Conservation (phyloP, 1,140 invertebrate species). For the Drosophila dunni region DNA sequence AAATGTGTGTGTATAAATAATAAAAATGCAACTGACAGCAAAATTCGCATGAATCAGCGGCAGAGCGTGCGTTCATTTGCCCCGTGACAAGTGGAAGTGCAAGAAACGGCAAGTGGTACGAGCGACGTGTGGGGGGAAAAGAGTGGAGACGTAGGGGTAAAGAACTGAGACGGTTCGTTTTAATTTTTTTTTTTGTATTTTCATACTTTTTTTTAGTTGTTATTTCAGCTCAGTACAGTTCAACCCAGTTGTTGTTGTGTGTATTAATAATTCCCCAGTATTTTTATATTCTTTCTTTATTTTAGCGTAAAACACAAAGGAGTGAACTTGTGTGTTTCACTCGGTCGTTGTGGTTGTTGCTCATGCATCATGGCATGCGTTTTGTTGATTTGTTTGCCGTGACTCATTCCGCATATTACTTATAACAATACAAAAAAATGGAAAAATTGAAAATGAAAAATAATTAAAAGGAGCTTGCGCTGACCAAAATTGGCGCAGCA, state of each 20-base stretch:
- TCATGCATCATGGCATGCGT: not conserved
- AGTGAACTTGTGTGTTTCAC: slow-evolving; percentile 21
- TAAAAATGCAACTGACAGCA: slow-evolving; percentile 11
- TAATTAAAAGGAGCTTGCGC: not conserved
- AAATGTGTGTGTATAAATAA: slow-evolving; percentile 21
- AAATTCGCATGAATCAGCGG: slow-evolving; percentile 24
- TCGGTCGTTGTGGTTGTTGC: not conserved
- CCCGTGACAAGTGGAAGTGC: slow-evolving; percentile 21
- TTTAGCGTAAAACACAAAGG: slow-evolving; percentile 29
- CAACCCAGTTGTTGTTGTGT: not conserved
- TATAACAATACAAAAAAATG: not conserved
- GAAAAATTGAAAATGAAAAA: not conserved
- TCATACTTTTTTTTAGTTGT: slow-evolving; percentile 14
- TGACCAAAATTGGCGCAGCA: slow-evolving; percentile 61
- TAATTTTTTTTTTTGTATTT: slow-evolving; percentile 15
- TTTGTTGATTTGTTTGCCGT: slow-evolving; percentile 31
- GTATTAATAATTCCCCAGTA: slow-evolving; percentile 40
- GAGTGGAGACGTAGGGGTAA: not conserved
- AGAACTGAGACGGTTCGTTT: slow-evolving; percentile 1
- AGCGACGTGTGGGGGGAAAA: no score
- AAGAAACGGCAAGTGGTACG: slow-evolving; percentile 7
- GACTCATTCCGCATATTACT: slow-evolving; percentile 24
- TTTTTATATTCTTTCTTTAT: slow-evolving; percentile 14
- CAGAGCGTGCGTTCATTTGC: slow-evolving; percentile 27
- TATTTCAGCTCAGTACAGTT: not conserved